phyloP scores from a whole-genome alignment of 2,113 vertebrate species.

The Amazona guildingii region DNA sequence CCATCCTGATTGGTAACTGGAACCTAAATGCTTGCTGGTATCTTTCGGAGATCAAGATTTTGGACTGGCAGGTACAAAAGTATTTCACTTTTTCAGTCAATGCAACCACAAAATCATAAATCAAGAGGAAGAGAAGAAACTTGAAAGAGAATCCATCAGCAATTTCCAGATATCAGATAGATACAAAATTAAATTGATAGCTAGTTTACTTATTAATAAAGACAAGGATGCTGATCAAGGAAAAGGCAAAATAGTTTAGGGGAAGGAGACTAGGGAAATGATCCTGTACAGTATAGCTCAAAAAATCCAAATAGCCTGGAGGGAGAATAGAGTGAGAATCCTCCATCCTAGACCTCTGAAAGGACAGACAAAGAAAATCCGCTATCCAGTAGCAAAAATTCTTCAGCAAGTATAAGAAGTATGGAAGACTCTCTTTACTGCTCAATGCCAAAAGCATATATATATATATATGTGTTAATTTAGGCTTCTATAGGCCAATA shows the following conservation, averaged over 20 bases:
- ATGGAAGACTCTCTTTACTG: neutral
- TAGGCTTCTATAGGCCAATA: neutral
- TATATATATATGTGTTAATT: neutral
- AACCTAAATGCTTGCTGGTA: neutral
- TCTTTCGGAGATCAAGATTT: neutral
- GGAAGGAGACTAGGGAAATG: neutral
- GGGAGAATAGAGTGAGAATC: fast-evolving
- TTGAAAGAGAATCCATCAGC: neutral
- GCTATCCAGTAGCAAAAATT: neutral
- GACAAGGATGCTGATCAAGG: neutral
- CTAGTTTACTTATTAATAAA: neutral
- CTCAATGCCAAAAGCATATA: neutral
- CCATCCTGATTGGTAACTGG: neutral
- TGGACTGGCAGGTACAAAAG: neutral
- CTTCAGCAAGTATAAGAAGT: neutral
- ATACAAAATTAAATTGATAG: neutral
- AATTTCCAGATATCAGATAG: neutral
- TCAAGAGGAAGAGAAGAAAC: neutral
- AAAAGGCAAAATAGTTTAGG: neutral
- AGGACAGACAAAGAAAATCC: neutral
- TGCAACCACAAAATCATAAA: neutral
- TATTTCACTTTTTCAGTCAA: neutral
- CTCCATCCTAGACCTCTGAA: neutral
- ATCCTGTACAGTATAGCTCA: neutral
- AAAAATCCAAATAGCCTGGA: neutral